Percentiles rank a stretch among this genome's conserved stretches.
These are phyloP conservation scores for Trachurus trachurus DNA, from an alignment of 2,797 vertebrate species.

Conservation along the genomic window DNA sequence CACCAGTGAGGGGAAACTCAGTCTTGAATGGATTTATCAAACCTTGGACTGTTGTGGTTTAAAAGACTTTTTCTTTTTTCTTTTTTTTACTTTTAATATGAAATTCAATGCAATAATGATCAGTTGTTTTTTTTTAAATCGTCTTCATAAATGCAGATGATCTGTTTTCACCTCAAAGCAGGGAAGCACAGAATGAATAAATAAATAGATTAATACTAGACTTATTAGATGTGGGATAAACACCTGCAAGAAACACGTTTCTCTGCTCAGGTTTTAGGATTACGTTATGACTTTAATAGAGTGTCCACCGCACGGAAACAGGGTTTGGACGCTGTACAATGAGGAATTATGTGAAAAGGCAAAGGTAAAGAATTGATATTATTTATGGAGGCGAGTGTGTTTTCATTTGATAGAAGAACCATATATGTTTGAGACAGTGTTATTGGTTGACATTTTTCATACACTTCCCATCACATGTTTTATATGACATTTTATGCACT, in stretches of 20 bases:
- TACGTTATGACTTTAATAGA: not conserved
- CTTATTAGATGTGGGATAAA: too few relatives aligned
- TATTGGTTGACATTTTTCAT: constrained; percentile 6
- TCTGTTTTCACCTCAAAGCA: too few relatives aligned
- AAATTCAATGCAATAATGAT: not conserved
- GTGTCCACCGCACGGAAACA: not conserved
- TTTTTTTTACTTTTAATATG: not conserved
- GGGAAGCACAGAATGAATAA: too few relatives aligned
- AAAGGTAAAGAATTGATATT: not conserved
- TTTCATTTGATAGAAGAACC: not conserved
- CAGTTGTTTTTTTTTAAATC: too few relatives aligned
- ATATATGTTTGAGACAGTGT: not conserved
- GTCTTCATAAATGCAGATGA: too few relatives aligned
- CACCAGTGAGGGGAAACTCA: not conserved
- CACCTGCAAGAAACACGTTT: not conserved
- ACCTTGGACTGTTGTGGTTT: not conserved
- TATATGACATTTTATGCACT: not conserved
- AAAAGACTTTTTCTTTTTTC: not conserved
- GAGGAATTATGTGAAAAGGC: not conserved
- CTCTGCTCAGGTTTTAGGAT: not conserved
- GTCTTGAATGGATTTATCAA: not conserved
- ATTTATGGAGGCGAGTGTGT: too few relatives aligned
- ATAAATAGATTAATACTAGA: too few relatives aligned
- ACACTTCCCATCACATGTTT: not conserved
- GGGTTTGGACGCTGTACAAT: not conserved